A percentile compares a stretch with the other conserved stretches of the same genome.
phyloP scores from a whole-genome alignment of 2,113 vertebrate genomes.

The Burhinus oedicnemus region DNA sequence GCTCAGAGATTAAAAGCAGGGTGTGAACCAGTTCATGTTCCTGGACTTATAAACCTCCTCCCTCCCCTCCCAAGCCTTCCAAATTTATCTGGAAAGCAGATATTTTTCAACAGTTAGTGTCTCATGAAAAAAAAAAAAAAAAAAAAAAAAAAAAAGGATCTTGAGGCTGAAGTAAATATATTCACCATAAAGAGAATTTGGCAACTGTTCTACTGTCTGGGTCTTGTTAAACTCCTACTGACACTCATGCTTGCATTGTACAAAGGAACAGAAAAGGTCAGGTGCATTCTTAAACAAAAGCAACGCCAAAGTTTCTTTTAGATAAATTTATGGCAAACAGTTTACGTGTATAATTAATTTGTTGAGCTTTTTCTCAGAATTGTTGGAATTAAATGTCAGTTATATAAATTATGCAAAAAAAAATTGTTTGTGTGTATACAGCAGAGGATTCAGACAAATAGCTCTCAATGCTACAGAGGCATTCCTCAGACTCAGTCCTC shows the following conservation, averaged over 20 bases:
- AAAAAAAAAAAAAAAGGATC: background rate
- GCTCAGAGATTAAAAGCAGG: background rate
- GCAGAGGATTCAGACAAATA: background rate
- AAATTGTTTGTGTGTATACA: background rate
- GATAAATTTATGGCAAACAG: background rate
- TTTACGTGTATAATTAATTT: background rate
- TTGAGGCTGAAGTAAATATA: background rate
- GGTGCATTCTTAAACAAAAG: conserved; percentile 48
- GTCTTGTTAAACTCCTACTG: conserved; percentile 39
- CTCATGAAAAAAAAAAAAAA: background rate
- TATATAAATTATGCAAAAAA: background rate
- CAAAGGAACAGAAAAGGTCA: conserved; percentile 48
- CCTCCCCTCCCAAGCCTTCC: background rate
- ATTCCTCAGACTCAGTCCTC: background rate
- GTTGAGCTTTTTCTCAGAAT: conserved; percentile 4
- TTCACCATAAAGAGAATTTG: background rate
- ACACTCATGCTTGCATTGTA: background rate
- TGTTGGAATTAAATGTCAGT: background rate
- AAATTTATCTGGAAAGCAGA: background rate
- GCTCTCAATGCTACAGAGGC: background rate
- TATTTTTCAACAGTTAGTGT: background rate
- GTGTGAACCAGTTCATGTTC: background rate
- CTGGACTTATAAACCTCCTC: background rate
- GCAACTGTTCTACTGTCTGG: conserved; percentile 6
- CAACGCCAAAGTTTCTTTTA: conserved; percentile 18